Percentiles rank a stretch among this genome's conserved stretches.
phyloP scores from a whole-genome alignment of 2,797 vertebrate genomes.

The Capromys pilorides region DNA sequence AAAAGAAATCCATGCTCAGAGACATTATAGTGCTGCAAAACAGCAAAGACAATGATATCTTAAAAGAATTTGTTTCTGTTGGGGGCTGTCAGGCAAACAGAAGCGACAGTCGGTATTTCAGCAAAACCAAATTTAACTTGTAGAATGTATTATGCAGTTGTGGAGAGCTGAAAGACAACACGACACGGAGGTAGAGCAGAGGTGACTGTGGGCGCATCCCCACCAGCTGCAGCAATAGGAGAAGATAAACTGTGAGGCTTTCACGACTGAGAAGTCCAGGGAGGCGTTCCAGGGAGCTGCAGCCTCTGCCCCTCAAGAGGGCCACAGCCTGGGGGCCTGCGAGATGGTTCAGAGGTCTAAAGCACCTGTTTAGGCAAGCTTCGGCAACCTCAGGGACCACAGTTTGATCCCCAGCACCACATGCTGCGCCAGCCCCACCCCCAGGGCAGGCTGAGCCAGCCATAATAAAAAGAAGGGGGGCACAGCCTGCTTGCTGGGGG shows the following conservation, averaged over 20 bases:
- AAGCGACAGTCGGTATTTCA: constrained; percentile 4
- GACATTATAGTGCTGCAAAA: neutral
- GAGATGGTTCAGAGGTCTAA: no score
- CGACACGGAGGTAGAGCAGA: neutral
- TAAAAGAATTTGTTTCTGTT: constrained; percentile 22
- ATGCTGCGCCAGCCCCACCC: no score
- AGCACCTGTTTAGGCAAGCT: no score
- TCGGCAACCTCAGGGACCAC: no score
- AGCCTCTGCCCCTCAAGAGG: neutral
- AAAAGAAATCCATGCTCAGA: neutral
- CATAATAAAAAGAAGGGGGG: no score
- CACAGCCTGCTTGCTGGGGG: neutral
- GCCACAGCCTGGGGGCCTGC: no score
- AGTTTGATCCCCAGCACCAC: no score
- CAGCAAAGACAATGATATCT: neutral
- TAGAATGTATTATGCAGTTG: neutral
- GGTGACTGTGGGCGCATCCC: neutral
- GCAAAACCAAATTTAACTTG: neutral
- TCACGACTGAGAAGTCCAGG: neutral
- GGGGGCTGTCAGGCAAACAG: neutral
- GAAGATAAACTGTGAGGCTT: neutral
- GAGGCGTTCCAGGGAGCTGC: neutral
- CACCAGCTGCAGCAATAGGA: neutral
- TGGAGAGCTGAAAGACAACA: neutral
- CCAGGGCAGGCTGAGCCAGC: no score